Conservation (phyloP, 2,888 invertebrate genomes). For the Ariolimax columbianus region DNA sequence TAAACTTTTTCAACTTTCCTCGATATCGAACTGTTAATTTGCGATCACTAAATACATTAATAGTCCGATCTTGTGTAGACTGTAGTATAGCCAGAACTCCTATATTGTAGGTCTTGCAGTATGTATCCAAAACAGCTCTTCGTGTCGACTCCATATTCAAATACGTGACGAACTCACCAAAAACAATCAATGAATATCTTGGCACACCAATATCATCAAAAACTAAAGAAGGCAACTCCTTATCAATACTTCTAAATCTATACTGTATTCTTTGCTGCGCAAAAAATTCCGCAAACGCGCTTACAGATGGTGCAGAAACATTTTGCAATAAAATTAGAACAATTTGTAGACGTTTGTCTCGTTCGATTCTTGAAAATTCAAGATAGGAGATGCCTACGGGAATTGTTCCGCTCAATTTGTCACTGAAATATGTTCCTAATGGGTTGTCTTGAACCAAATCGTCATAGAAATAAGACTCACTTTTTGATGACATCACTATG, state of each 20-base stretch:
- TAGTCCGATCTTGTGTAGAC: constrained; percentile 60
- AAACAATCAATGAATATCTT: constrained; percentile 88
- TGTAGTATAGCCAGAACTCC: constrained; percentile 91
- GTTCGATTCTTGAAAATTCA: not conserved
- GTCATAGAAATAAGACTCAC: not conserved
- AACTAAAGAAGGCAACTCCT: constrained; percentile 3
- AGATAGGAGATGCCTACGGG: not conserved
- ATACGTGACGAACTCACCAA: constrained; percentile 97
- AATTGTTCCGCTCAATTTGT: not conserved
- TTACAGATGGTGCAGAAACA: not conserved
- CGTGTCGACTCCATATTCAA: constrained; percentile 98
- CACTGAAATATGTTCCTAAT: constrained; percentile 1
- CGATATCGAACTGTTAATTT: constrained; percentile 86
- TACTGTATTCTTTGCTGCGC: constrained; percentile 30
- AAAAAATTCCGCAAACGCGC: constrained; percentile 3
- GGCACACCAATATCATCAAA: not conserved
- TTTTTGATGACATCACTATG: no score
- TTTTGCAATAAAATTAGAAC: constrained; percentile 14
- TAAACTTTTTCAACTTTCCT: constrained; percentile 69
- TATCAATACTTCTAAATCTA: not conserved
- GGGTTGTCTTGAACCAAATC: not conserved
- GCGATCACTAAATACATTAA: constrained; percentile 88
- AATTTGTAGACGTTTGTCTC: not conserved
- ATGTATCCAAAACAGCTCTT: constrained; percentile 95
- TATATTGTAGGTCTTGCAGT: constrained; percentile 94